These are phyloP conservation scores for Strigamia transsilvanica DNA, from an alignment of 2,888 invertebrate species.

Conservation along the genomic window DNA sequence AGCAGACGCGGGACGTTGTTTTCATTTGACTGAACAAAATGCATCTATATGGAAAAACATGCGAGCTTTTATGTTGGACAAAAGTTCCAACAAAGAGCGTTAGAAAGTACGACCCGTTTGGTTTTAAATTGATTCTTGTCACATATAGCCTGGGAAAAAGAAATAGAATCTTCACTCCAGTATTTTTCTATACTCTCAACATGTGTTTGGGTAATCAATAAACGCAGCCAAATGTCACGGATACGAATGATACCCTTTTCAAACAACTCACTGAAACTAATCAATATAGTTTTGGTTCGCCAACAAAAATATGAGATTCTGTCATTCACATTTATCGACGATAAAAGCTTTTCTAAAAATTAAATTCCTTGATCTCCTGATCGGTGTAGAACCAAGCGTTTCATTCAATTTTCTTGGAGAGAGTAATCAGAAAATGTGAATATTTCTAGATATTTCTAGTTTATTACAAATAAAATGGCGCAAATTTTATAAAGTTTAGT, in stretches of 20 bases:
- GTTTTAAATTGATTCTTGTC: constrained; percentile 1
- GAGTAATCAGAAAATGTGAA: background rate
- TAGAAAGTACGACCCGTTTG: background rate
- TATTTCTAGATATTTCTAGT: too few relatives aligned
- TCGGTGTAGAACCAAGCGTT: background rate
- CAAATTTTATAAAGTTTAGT: too few relatives aligned
- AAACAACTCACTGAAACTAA: constrained; percentile 18
- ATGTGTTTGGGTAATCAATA: constrained; percentile 37
- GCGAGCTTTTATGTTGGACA: background rate
- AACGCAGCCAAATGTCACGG: constrained; percentile 44
- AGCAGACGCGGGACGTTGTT: constrained; percentile 5
- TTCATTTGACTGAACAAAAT: constrained; percentile 29
- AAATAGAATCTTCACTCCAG: background rate
- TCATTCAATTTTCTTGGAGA: constrained; percentile 5
- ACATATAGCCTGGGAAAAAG: constrained; percentile 12
- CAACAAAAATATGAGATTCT: constrained; percentile 48
- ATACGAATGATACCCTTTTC: constrained; percentile 26
- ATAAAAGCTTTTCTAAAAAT: background rate
- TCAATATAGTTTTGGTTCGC: constrained; percentile 23
- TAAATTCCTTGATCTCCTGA: constrained; percentile 21
- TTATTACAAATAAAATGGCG: too few relatives aligned
- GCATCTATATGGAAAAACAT: constrained; percentile 3
- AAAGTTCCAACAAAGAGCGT: constrained; percentile 7
- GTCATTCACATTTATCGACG: constrained; percentile 28
- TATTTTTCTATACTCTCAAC: constrained; percentile 17